These are phyloP conservation scores for Aphelenchoides avenae DNA, from an alignment of 1,140 invertebrate genomes.

Conservation along the genomic window DNA sequence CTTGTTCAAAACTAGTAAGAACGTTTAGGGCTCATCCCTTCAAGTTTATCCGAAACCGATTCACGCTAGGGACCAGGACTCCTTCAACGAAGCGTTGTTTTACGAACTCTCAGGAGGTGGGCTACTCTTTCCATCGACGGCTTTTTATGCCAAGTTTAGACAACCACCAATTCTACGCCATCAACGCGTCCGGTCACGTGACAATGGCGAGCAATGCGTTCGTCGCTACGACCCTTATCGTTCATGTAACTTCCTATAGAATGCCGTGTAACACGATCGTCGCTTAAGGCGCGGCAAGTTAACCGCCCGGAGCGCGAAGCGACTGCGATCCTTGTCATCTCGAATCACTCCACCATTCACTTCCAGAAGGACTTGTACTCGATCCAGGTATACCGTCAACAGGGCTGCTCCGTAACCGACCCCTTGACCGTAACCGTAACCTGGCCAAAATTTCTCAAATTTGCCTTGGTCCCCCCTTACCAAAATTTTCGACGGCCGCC, in stretches of 20 bases:
- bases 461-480: too few relatives aligned
- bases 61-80: slow-evolving; percentile 41
- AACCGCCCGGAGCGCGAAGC: slow-evolving; percentile 8
- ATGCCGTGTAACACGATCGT: not conserved
- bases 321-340: slow-evolving; percentile 7
- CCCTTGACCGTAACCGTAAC: too few relatives aligned
- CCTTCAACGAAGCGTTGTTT: slow-evolving; percentile 37
- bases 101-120: slow-evolving; percentile 44
- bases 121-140: too few relatives aligned
- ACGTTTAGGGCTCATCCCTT: slow-evolving; percentile 33
- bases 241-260: not conserved
- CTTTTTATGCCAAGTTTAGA: too few relatives aligned
- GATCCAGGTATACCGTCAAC: too few relatives aligned
- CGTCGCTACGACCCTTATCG: not conserved
- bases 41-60: slow-evolving; percentile 36
- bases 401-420: too few relatives aligned
- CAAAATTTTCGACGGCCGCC: too few relatives aligned
- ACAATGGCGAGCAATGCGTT: not conserved
- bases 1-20: too few relatives aligned
- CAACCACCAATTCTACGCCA: too few relatives aligned
- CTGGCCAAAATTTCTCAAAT: too few relatives aligned
- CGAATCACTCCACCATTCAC: too few relatives aligned
- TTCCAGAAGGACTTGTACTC: too few relatives aligned
- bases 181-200: slow-evolving; percentile 7
- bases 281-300: slow-evolving; percentile 1